Evolutionary conservation across 2,888 invertebrate species (phyloP).

Genomic region (Mimachlamys varia): DNA sequence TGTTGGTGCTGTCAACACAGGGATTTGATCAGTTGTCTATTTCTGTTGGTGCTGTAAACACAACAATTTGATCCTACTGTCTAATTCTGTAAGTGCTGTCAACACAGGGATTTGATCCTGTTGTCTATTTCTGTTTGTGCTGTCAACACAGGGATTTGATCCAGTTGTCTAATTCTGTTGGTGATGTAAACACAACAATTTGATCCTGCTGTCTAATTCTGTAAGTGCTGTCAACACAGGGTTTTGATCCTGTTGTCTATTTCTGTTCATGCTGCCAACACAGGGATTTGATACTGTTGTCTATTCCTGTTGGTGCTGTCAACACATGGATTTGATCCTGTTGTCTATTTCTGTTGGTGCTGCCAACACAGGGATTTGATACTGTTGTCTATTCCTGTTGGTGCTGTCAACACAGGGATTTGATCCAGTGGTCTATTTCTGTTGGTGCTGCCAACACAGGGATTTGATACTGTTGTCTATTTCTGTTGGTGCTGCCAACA

Average conservation of each 20-base stretch:
- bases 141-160: constrained; percentile 8
- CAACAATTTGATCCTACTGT: too few relatives aligned
- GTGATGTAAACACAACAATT: not conserved
- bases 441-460: too few relatives aligned
- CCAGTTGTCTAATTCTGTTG: not conserved
- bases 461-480: too few relatives aligned
- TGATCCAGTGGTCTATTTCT: too few relatives aligned
- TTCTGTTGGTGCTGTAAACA: not conserved
- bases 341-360: too few relatives aligned
- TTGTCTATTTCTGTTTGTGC: too few relatives aligned
- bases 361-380: too few relatives aligned
- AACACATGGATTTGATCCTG: not conserved
- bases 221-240: not conserved
- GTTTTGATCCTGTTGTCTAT: not conserved
- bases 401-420: too few relatives aligned
- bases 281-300: not conserved
- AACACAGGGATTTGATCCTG: too few relatives aligned
- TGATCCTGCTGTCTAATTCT: not conserved
- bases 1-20: not conserved
- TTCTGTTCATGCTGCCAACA: not conserved
- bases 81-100: too few relatives aligned
- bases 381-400: too few relatives aligned
- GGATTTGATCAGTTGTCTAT: not conserved
- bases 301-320: not conserved
- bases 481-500: not conserved